Conservation (phyloP, 35 echinoderm and acorn worm species). For the Ptychodera flava region DNA sequence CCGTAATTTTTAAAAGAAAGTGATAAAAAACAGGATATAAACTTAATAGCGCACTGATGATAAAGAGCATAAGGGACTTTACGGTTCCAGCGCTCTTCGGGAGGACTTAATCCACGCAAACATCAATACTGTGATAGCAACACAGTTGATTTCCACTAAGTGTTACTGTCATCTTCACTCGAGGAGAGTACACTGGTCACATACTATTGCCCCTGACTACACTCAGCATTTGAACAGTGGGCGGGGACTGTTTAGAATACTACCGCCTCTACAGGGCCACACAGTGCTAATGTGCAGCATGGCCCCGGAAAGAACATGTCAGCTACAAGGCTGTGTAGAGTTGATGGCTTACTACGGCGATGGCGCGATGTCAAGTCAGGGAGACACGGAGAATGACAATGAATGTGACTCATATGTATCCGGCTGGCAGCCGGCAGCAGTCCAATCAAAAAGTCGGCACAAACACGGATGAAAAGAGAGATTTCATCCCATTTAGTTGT, state of each 20-base stretch:
- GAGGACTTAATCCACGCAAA: neutral
- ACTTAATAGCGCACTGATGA: neutral
- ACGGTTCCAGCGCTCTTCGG: too few species aligned
- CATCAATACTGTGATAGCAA: too few species aligned
- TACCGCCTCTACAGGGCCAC: neutral
- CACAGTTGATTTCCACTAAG: too few species aligned
- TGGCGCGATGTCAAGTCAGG: too few species aligned
- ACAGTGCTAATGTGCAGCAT: too few species aligned
- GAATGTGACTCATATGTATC: too few species aligned
- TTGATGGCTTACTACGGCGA: too few species aligned
- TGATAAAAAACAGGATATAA: neutral
- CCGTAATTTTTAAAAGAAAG: neutral
- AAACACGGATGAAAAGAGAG: neutral
- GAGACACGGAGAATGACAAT: too few species aligned
- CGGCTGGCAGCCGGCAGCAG: too few species aligned
- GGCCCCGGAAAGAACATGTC: too few species aligned
- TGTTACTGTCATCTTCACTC: neutral
- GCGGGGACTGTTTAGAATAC: neutral
- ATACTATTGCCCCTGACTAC: neutral
- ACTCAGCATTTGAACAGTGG: neutral
- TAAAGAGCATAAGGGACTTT: neutral
- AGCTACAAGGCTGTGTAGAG: too few species aligned
- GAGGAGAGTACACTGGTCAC: neutral
- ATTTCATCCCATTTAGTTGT: neutral
- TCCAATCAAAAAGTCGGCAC: too few species aligned